phyloP scores from a whole-genome alignment of 2,888 invertebrate genomes.

The Thereva nobilitata region DNA sequence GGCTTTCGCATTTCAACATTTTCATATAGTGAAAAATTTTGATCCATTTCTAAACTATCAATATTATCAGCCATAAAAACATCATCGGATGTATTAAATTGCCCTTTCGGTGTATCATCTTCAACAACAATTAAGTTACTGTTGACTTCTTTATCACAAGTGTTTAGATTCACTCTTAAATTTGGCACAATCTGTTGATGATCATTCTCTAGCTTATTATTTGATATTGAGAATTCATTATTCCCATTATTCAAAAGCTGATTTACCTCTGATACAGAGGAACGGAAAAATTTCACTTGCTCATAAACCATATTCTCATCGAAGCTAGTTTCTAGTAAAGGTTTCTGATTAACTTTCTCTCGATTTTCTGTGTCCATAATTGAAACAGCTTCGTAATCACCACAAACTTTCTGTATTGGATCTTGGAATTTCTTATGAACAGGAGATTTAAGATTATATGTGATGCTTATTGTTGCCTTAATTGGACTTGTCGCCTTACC shows the following conservation, averaged over 20 bases:
- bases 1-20: conserved; percentile 57
- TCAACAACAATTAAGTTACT: conserved; percentile 44
- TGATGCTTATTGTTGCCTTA: conserved; percentile 74
- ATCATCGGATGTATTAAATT: conserved; percentile 45
- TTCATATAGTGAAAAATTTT: conserved; percentile 54
- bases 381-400: conserved; percentile 50
- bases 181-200: conserved; percentile 39
- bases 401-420: not conserved
- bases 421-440: conserved; percentile 52
- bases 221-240: conserved; percentile 21
- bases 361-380: conserved; percentile 8
- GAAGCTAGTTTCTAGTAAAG: conserved; percentile 64
- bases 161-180: conserved; percentile 10
- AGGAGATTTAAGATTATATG: conserved; percentile 67
- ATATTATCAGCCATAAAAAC: conserved; percentile 46
- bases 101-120: conserved; percentile 38
- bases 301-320: conserved; percentile 68
- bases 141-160: conserved; percentile 41
- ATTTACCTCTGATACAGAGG: conserved; percentile 76
- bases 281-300: conserved; percentile 74
- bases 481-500: conserved; percentile 63
- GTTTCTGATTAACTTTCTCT: conserved; percentile 40
- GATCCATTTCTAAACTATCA: conserved; percentile 48
- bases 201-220: conserved; percentile 5
- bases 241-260: conserved; percentile 59